Evolutionary conservation across 2,113 vertebrate species (phyloP).

Genomic region (Petroica traversi): DNA sequence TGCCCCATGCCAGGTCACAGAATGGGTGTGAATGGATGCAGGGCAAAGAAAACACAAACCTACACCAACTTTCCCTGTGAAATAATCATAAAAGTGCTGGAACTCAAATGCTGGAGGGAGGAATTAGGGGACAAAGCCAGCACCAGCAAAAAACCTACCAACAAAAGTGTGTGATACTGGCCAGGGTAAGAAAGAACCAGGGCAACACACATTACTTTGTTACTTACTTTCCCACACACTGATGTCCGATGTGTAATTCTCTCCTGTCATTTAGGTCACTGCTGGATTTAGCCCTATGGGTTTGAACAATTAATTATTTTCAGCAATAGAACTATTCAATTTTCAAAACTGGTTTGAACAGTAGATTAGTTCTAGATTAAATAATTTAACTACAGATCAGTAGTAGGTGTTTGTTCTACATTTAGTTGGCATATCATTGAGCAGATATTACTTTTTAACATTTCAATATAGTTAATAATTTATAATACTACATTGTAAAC

Average conservation of each 20-base stretch:
- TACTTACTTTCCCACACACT: background rate
- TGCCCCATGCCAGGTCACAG: accelerated
- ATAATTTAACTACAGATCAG: constrained; percentile 64
- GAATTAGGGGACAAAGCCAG: background rate
- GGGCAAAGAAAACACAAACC: background rate
- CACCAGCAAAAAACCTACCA: background rate
- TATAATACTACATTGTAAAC: constrained; percentile 65
- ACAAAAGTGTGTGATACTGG: background rate
- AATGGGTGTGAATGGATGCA: background rate
- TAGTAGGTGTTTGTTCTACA: constrained; percentile 64
- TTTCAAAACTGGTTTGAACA: constrained; percentile 46
- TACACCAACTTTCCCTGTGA: background rate
- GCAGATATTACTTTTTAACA: constrained; percentile 66
- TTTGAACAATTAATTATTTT: constrained; percentile 66
- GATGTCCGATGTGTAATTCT: background rate
- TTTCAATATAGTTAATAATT: constrained; percentile 72
- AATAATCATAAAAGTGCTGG: background rate
- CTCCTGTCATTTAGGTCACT: background rate
- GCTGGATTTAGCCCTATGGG: constrained; percentile 29
- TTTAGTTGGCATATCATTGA: constrained; percentile 47
- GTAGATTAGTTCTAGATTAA: constrained; percentile 70
- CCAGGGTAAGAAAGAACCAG: background rate
- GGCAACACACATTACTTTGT: background rate
- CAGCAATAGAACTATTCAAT: constrained; percentile 32
- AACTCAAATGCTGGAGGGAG: background rate